A percentile compares a stretch with the other conserved stretches of the same genome.
Evolutionary conservation across 2,888 invertebrate species (phyloP).

Genomic region (Alitta virens): DNA sequence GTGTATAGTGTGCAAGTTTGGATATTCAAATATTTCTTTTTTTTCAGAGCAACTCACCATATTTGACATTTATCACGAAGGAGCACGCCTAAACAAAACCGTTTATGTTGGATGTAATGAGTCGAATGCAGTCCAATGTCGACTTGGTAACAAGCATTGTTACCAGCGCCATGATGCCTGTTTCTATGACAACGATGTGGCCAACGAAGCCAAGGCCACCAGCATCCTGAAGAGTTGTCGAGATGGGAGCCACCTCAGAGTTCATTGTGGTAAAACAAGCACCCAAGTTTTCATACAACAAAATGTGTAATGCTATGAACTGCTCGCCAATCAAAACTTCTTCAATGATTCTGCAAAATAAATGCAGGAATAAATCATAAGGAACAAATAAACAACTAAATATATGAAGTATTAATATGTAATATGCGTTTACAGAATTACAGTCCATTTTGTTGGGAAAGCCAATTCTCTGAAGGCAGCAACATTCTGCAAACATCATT

Average conservation of each 20-base stretch:
- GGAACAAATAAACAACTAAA: too few species aligned
- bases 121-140: slow-evolving; percentile 10
- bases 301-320: too few species aligned
- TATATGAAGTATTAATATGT: too few species aligned
- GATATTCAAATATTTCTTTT: neutral
- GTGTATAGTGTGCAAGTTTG: too few species aligned
- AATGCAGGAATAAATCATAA: too few species aligned
- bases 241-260: slow-evolving; percentile 21
- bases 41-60: neutral
- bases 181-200: slow-evolving; percentile 14
- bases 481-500: too few species aligned
- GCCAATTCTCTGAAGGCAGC: too few species aligned
- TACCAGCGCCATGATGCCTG: slow-evolving; percentile 12
- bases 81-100: neutral
- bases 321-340: too few species aligned
- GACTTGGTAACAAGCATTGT: slow-evolving; percentile 8
- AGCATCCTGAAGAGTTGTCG: slow-evolving; percentile 16
- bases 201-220: neutral
- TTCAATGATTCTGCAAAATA: too few species aligned
- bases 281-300: too few species aligned
- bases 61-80: neutral
- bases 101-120: slow-evolving; percentile 1
- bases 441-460: too few species aligned
- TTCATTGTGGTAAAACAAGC: slow-evolving; percentile 19
- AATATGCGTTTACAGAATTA: too few species aligned